These are phyloP conservation scores for Pterophyllum scalare DNA, from an alignment of 2,113 vertebrate species.

Conservation along the genomic window DNA sequence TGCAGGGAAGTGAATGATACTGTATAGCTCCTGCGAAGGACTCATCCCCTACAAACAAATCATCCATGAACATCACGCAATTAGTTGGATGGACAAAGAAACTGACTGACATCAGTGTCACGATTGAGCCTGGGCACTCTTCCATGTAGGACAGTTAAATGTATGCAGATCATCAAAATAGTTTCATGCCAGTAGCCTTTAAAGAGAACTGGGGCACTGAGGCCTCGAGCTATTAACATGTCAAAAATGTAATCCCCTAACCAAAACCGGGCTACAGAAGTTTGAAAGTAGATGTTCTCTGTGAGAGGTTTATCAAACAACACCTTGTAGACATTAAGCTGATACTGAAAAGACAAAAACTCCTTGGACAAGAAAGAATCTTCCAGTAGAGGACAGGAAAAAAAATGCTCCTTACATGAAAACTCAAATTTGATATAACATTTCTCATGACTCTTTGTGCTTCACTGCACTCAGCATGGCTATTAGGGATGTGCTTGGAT, in stretches of 20 bases:
- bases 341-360: not conserved
- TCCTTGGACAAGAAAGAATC: not conserved
- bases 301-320: not conserved
- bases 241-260: not conserved
- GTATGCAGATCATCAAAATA: constrained; percentile 30
- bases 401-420: not conserved
- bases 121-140: constrained; percentile 8
- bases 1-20: not conserved
- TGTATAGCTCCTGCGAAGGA: not conserved
- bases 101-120: constrained; percentile 2
- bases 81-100: not conserved
- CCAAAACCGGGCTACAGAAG: not conserved
- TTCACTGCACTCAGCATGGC: not conserved
- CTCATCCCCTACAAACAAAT: not conserved
- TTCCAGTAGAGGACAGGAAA: not conserved
- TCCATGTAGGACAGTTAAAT: constrained; percentile 20
- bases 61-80: not conserved
- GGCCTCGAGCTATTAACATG: constrained; percentile 48
- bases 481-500: not conserved
- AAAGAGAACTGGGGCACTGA: constrained; percentile 52
- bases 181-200: constrained; percentile 44
- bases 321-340: not conserved
- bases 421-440: not conserved
- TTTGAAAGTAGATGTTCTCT: not conserved
- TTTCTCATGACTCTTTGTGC: not conserved